phyloP scores from a whole-genome alignment of 2,797 vertebrate genomes.

The Mastacembelus armatus region DNA sequence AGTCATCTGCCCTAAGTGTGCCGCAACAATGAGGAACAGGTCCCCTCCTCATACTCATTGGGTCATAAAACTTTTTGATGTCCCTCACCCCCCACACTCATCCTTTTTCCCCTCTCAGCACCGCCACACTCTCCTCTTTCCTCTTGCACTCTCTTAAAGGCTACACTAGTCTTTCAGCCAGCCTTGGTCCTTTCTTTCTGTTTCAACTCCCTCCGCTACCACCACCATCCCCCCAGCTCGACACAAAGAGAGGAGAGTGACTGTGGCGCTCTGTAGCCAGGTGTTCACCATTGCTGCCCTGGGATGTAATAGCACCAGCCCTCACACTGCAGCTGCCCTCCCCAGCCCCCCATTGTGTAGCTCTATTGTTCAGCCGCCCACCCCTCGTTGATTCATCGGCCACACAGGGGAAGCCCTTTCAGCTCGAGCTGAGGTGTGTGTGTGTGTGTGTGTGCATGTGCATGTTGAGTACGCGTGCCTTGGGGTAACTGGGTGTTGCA shows the following conservation, averaged over 20 bases:
- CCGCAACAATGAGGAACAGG: slow-evolving; percentile 74
- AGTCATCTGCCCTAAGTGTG: slow-evolving; percentile 79
- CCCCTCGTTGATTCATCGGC: slow-evolving; percentile 82
- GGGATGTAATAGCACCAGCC: slow-evolving; percentile 70
- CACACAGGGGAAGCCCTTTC: slow-evolving; percentile 80
- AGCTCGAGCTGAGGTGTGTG: slow-evolving; percentile 48
- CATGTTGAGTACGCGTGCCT: slow-evolving; percentile 72
- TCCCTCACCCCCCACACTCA: slow-evolving; percentile 31
- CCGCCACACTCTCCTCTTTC: slow-evolving; percentile 58
- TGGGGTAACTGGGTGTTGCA: slow-evolving; percentile 66
- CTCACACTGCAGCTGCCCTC: slow-evolving; percentile 84
- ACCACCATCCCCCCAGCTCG: slow-evolving; percentile 11
- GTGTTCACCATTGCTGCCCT: slow-evolving; percentile 77
- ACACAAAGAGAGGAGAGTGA: slow-evolving; percentile 79
- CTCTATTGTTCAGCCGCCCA: slow-evolving; percentile 77
- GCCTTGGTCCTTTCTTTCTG: slow-evolving; percentile 66
- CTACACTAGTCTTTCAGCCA: slow-evolving; percentile 66
- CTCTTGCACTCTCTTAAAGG: slow-evolving; percentile 69
- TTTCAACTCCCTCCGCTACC: slow-evolving; percentile 14
- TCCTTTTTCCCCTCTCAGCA: slow-evolving; percentile 43
- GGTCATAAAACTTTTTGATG: slow-evolving; percentile 71
- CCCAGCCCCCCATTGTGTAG: slow-evolving; percentile 78
- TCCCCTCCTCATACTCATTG: slow-evolving; percentile 48
- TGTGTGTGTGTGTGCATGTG: slow-evolving; percentile 53
- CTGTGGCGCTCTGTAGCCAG: slow-evolving; percentile 78